phyloP scores from a whole-genome alignment of 2,888 invertebrate genomes.

The Therioaphis trifolii region DNA sequence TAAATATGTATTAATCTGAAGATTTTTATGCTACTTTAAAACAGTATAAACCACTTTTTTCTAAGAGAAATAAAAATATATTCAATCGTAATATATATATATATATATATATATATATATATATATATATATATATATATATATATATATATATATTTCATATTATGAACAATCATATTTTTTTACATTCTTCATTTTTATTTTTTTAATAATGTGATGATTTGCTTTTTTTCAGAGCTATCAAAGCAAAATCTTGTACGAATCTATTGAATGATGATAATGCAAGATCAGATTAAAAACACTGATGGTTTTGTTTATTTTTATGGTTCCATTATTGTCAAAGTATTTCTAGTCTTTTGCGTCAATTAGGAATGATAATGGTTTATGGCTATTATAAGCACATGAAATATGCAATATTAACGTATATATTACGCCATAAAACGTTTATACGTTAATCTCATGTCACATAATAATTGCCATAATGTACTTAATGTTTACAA shows the following conservation, averaged over 20 bases:
- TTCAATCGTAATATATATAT: no score
- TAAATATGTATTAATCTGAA: neutral
- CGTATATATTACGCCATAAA: slow-evolving; percentile 9
- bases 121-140: no score
- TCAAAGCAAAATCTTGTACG: slow-evolving; percentile 80
- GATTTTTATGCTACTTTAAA: no score
- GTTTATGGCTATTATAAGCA: neutral
- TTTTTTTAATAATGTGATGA: slow-evolving; percentile 64
- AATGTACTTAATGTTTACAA: neutral
- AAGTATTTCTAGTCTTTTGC: slow-evolving; percentile 51
- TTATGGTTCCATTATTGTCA: slow-evolving; percentile 33
- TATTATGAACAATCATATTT: neutral
- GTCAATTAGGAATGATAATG: slow-evolving; percentile 16
- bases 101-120: no score
- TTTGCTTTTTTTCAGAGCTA: slow-evolving; percentile 72
- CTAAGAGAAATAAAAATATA: no score
- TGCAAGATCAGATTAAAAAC: slow-evolving; percentile 39
- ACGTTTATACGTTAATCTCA: neutral
- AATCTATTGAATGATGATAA: slow-evolving; percentile 73
- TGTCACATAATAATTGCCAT: neutral
- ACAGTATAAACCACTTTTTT: no score
- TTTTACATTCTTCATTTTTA: neutral
- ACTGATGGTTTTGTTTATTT: slow-evolving; percentile 2
- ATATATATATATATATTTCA: no score
- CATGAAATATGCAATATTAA: neutral